Base-by-base conservation (phyloP, 30 jellyfish, hydroid and myxozoan species). In the Calvadosia cruxmelitensis region DNA sequence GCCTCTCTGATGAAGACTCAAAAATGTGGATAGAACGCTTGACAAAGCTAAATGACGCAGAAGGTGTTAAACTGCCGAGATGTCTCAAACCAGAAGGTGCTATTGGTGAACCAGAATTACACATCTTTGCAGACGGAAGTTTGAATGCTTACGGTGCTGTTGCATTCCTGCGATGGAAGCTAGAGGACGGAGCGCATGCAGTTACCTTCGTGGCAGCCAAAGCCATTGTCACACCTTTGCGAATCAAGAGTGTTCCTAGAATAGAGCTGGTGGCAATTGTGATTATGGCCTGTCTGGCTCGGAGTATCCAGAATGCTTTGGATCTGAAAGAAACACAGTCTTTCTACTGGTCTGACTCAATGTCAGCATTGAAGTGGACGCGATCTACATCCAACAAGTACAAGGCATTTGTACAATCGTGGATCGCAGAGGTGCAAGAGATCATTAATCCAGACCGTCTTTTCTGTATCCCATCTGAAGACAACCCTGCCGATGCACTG, bases 11-110 rank as follows among this genome's bases (percentile, higher is more conserved):
- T 20, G 72, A 64, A 3, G 20, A 16, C 30, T 20, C 27, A 29
- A 31, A 25, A 5, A 32, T 34, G 16, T 74, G 85, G 85, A 31
- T 10, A n/a, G 27, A 24, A 5, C 25, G 64, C 50, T 66, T 74
- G 32, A 20, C 25, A 42, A 53, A 50, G 51, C 49, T 74, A 10
- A 13, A 20, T 5, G 53, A 52, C 10, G 5, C 66, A 31, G 25
- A 74, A 30, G 24, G 29, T 31, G 42, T 65, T 64, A 1, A 31
- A 2, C 63, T 64, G 29, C 32, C 31, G 34, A 36, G 83, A 28
- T 64, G 82, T 27, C 28, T 75, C 26, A 75, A 32, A 49, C 86
- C 86, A 49, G 62, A 33, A 16, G 50, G 49, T 28, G 72, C 84
- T 0, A 24, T 36, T 5, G 86, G 84, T 1, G 35, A 65, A 2